Percentiles rank a stretch among this genome's conserved stretches.
These are phyloP conservation scores for Lithophane leautieri DNA, from an alignment of 2,888 invertebrate species.

Conservation along the genomic window DNA sequence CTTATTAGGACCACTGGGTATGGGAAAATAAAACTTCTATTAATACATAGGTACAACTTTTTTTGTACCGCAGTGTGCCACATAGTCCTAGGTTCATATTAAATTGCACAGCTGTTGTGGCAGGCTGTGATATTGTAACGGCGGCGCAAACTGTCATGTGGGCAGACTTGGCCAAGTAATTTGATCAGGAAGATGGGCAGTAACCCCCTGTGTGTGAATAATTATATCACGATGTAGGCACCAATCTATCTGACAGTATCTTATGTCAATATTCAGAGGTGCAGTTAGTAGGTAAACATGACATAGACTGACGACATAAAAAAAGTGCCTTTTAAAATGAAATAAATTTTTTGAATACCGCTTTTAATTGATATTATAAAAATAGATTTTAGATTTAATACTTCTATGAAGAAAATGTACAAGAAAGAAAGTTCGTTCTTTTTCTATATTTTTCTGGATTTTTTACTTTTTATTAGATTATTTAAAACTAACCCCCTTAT, in stretches of 20 bases:
- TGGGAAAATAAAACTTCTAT: slow-evolving; percentile 19
- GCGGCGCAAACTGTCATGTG: slow-evolving; percentile 48
- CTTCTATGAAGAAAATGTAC: neutral
- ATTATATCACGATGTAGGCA: slow-evolving; percentile 24
- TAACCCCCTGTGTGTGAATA: slow-evolving; percentile 17
- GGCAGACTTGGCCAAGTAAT: slow-evolving; percentile 40
- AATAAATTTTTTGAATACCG: neutral
- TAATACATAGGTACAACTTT: slow-evolving; percentile 16
- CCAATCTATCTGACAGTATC: slow-evolving; percentile 20
- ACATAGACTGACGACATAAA: neutral
- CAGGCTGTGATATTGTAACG: slow-evolving; percentile 44
- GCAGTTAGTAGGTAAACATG: neutral
- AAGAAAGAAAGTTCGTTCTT: neutral
- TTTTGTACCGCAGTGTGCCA: slow-evolving; percentile 5
- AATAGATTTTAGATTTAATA: neutral
- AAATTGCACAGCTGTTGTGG: slow-evolving; percentile 57
- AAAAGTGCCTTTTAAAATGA: neutral
- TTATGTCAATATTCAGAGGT: slow-evolving; percentile 18
- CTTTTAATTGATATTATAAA: neutral
- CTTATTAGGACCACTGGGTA: neutral
- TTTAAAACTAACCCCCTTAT: too few species aligned
- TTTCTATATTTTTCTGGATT: too few species aligned
- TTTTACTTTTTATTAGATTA: too few species aligned
- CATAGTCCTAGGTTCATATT: slow-evolving; percentile 38
- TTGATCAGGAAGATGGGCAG: slow-evolving; percentile 39